Base-by-base conservation (phyloP, 2,113 vertebrate genomes). In the Oryzias woworae region DNA sequence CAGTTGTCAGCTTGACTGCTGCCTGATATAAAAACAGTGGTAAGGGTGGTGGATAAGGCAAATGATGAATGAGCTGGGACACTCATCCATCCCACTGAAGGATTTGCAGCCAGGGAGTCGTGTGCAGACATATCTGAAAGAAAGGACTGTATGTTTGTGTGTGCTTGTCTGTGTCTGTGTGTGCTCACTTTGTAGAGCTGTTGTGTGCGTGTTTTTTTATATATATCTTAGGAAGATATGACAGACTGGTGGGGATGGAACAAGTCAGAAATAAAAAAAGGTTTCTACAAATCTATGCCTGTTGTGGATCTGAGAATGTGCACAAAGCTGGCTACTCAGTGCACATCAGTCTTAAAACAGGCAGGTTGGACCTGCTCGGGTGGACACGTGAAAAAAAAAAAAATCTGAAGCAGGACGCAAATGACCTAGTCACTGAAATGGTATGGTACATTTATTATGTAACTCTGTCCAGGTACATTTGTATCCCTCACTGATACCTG, bases 21-120 rank as follows among this genome's bases (percentile, higher is more conserved):
- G 87, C 85, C 87, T 92, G 91, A 92, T 91, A 91, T 91, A 90
- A 91, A 92, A 91, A 92, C 87, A 91, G 89, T 86, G 85, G 90
- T 42, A 80, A 89, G 87, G 87, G 78, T 76, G 89, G 81, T 54
- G 84, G 90, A 91, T 92, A 91, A 92, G 89, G 82, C 69, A 55
- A 80, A 88, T 92, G 92, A 92, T 93, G 91, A 92, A 92, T 92
- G 90, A 84, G 82, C 81, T 83, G 76, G 71, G 88, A 90, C 85
- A 82, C 86, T 90, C 88, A 91, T 92, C 90, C 90, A 91, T 91
- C 91, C 89, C 84, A 80, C 87, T 91, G 89, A 91, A 90, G 86
- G 89, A 92, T 92, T 90, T 90, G 85, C 72, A 66, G 86, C 75
- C 57, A 81, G 85, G 87, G 90, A 90, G 86, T 90, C 85, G 83